Percentiles rank a stretch among this genome's conserved stretches.
Evolutionary conservation across 2,113 vertebrate species (phyloP).

Genomic region (Bostrychus sinensis): DNA sequence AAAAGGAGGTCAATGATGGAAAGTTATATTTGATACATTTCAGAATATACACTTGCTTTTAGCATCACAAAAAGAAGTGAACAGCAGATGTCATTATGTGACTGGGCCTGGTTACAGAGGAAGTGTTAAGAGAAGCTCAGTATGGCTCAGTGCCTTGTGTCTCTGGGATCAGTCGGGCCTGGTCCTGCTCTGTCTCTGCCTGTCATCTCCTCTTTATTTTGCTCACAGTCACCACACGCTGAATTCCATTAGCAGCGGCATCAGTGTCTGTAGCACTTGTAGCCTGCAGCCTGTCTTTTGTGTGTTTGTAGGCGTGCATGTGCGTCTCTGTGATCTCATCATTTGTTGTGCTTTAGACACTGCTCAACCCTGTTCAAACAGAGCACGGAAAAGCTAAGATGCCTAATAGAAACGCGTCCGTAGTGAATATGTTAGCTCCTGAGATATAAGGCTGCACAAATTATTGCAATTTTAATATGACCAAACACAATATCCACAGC

Average conservation of each 20-base stretch:
- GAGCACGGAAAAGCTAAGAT: not conserved
- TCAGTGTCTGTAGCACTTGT: slow-evolving; percentile 48
- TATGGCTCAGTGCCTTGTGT: slow-evolving; percentile 37
- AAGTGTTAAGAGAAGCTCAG: slow-evolving; percentile 53
- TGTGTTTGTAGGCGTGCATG: slow-evolving; percentile 2
- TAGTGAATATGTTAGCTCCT: not conserved
- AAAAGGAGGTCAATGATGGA: too few relatives aligned
- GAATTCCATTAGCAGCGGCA: slow-evolving; percentile 58
- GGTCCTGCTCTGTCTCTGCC: slow-evolving; percentile 16
- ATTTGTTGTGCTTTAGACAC: slow-evolving; percentile 36
- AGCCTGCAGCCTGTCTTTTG: slow-evolving; percentile 47
- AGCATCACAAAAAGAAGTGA: not conserved
- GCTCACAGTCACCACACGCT: slow-evolving; percentile 52
- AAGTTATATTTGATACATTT: too few relatives aligned
- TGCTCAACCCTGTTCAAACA: slow-evolving; percentile 22
- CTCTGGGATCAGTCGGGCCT: slow-evolving; percentile 33
- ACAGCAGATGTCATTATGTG: slow-evolving; percentile 39
- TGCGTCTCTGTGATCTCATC: slow-evolving; percentile 36
- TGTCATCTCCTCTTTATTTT: slow-evolving; percentile 42
- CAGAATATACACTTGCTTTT: too few relatives aligned
- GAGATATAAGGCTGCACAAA: not conserved
- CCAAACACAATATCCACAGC: too few relatives aligned
- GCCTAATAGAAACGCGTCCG: slow-evolving; percentile 5
- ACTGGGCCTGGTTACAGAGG: slow-evolving; percentile 42
- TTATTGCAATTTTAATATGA: not conserved